Percentiles rank a stretch among this genome's conserved stretches.
Conservation (phyloP, 1,140 invertebrate genomes). For the Acyrthosiphon pisum region DNA sequence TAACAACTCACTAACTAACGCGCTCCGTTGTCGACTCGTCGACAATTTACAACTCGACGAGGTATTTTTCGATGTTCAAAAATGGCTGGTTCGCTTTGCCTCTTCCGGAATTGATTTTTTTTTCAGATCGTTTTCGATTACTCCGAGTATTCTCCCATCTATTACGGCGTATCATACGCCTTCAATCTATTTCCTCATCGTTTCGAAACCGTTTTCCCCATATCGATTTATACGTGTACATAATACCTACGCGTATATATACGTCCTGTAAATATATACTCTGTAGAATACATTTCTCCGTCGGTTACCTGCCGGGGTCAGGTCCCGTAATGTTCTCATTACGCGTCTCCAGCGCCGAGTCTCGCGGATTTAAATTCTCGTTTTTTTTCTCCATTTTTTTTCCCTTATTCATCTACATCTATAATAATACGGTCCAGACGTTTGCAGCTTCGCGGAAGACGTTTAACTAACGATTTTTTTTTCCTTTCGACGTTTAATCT, state of each 20-base stretch:
- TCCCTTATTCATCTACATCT: not conserved
- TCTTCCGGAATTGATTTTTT: constrained; percentile 14
- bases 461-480: not conserved
- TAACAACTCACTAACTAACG: not conserved
- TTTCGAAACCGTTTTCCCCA: not conserved
- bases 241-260: not conserved
- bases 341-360: not conserved
- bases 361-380: not conserved
- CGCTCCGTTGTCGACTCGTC: not conserved
- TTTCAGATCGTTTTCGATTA: constrained; percentile 11
- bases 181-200: not conserved
- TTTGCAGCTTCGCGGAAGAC: not conserved
- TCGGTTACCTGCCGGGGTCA: not conserved
- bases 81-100: not conserved
- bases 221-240: not conserved
- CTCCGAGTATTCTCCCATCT: not conserved
- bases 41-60: not conserved
- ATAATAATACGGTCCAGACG: not conserved
- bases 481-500: not conserved
- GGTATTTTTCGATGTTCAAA: not conserved
- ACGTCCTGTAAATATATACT: not conserved
- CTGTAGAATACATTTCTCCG: not conserved
- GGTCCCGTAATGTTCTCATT: not conserved
- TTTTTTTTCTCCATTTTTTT: not conserved
- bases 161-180: not conserved